Evolutionary conservation across 1,140 invertebrate genomes (phyloP), one percentile per base, ranked within the genome.

Genomic region (Latrodectus geometricus): DNA sequence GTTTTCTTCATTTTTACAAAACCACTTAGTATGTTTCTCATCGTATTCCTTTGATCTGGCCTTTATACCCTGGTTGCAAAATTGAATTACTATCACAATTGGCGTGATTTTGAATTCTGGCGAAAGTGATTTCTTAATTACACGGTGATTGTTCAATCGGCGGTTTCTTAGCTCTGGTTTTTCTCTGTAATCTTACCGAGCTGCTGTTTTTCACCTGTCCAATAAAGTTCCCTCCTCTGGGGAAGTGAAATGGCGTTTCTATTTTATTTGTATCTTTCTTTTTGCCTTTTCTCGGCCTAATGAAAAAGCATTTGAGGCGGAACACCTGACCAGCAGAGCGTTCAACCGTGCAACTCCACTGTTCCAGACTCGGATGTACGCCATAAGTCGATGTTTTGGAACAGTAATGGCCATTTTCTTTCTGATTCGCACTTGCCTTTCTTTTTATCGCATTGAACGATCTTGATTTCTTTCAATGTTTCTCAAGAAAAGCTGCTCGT

Each of bases 221-320:
- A 61, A 14, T 35, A 35, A 35, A 35, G 35, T 61, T 61, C 17
- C 54, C 54, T 17, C 11, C 54, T 56, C 54, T 14, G 54, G 54
- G 54, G 17, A 61, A 61, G 54, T 61, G 11, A 61, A 61, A 61
- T 14, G 54, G 54, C 17, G 11, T 61, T 61, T 61, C 54, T 61
- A 61, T 61, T 61, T 61, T 61, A 61, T 61, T 61, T 61, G 11
- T 61, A 14, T 14, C 54, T 14, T 61, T 61, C 17, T 61, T 14
- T 61, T 14, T 17, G 11, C 54, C 17, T 61, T 4, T 61, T 14
- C 54, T 2, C 54, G 23, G n/a, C 35, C 56, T 80, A 70, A 80
- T 80, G 78, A 80, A 80, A 50, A 80, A 70, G 15, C 49, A 54
- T 69, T 4, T 52, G 78, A 80, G n/a, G 78, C 78, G 65, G 78